Conservation (phyloP, 2,113 vertebrate genomes). For the Pomatostomus ruficeps region DNA sequence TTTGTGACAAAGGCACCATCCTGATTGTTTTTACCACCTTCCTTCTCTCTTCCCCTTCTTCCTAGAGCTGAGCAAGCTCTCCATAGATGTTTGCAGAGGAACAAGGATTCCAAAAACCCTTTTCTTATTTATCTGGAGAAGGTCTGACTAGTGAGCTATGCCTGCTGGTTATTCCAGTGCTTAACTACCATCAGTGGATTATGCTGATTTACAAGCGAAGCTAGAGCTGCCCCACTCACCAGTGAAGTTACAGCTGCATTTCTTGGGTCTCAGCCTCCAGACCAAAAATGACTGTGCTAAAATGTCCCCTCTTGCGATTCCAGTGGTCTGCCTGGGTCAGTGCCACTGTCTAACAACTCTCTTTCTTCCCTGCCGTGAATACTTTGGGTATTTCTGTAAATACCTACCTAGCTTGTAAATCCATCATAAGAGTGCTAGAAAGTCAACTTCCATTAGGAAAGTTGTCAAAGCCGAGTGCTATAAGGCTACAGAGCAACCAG, state of each 20-base stretch:
- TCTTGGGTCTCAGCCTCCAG: not conserved
- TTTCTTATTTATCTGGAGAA: not conserved
- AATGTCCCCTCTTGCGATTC: not conserved
- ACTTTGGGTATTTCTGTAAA: not conserved
- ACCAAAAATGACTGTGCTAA: not conserved
- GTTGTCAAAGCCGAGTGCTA: not conserved
- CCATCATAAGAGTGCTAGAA: not conserved
- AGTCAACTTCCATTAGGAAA: not conserved
- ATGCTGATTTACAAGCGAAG: not conserved
- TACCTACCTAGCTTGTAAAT: not conserved
- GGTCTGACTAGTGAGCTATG: not conserved
- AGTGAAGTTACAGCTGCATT: not conserved
- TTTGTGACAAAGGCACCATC: not conserved
- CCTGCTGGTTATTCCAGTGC: not conserved
- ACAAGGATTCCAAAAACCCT: not conserved
- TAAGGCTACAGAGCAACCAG: not conserved
- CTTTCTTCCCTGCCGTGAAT: not conserved
- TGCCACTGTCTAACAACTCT: not conserved
- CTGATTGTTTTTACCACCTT: not conserved
- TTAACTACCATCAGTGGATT: not conserved
- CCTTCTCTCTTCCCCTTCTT: not conserved
- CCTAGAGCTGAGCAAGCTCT: not conserved
- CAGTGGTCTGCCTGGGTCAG: not conserved
- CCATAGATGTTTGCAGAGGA: not conserved
- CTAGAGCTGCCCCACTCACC: not conserved